These are phyloP conservation scores for Mungos mungo DNA, from an alignment of 2,113 vertebrate genomes.

Conservation along the genomic window DNA sequence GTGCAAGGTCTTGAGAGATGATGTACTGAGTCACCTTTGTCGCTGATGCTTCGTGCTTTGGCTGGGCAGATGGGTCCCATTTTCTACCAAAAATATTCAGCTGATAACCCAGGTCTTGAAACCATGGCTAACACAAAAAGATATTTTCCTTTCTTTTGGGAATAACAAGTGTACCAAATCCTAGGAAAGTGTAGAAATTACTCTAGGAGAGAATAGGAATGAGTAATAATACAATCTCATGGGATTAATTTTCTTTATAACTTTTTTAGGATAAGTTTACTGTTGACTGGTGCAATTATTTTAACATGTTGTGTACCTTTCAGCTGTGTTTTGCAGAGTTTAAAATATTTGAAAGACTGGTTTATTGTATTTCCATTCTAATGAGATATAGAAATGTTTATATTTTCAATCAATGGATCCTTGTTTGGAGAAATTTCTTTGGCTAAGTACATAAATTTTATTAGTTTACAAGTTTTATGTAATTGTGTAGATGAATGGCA, in stretches of 20 bases:
- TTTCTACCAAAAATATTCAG: not conserved
- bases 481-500: not conserved
- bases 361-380: not conserved
- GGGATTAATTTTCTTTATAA: not conserved
- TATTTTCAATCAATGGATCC: not conserved
- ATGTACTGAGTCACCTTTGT: not conserved
- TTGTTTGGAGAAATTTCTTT: not conserved
- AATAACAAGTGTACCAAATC: too few relatives aligned
- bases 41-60: not conserved
- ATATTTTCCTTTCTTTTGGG: not conserved
- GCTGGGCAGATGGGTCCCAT: accelerated
- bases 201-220: not conserved
- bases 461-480: not conserved
- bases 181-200: not conserved
- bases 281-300: not conserved
- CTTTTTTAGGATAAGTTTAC: not conserved
- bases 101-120: not conserved
- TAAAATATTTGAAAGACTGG: not conserved
- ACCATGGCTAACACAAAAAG: not conserved
- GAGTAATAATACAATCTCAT: not conserved
- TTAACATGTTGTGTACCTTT: not conserved
- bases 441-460: not conserved
- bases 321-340: not conserved
- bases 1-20: not conserved
- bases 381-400: not conserved